phyloP scores from a whole-genome alignment of 2,113 vertebrate species.

The Alces alces region DNA sequence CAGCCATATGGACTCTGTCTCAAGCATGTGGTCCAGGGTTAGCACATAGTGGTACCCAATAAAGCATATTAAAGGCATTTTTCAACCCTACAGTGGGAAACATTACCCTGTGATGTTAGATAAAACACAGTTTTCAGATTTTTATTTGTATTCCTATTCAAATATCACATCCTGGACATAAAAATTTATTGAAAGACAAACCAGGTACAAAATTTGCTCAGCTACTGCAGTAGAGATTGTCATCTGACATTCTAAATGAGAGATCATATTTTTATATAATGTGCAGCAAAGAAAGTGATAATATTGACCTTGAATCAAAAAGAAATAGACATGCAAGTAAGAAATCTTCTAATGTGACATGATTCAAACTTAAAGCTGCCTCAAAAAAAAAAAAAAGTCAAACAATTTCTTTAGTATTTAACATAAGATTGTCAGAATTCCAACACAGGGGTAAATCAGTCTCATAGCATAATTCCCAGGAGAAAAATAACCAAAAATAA shows the following conservation, averaged over 20 bases:
- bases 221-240: neutral
- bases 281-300: neutral
- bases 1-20: neutral
- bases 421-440: neutral
- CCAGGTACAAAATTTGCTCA: neutral
- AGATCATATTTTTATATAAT: neutral
- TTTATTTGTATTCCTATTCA: neutral
- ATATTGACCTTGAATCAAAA: neutral
- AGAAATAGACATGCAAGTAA: neutral
- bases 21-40: neutral
- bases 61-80: neutral
- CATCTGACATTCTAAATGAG: neutral
- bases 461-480: neutral
- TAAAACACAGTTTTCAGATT: neutral
- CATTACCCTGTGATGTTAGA: neutral
- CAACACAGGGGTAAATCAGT: neutral
- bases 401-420: neutral
- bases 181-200: conserved; percentile 16
- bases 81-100: neutral
- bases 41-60: neutral
- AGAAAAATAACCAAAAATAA: conserved; percentile 27
- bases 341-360: neutral
- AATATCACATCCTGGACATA: neutral
- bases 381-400: neutral
- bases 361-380: neutral